Evolutionary conservation across 2,113 vertebrate genomes (phyloP), one percentile per base, ranked within the genome.

Genomic region (Morone saxatilis): DNA sequence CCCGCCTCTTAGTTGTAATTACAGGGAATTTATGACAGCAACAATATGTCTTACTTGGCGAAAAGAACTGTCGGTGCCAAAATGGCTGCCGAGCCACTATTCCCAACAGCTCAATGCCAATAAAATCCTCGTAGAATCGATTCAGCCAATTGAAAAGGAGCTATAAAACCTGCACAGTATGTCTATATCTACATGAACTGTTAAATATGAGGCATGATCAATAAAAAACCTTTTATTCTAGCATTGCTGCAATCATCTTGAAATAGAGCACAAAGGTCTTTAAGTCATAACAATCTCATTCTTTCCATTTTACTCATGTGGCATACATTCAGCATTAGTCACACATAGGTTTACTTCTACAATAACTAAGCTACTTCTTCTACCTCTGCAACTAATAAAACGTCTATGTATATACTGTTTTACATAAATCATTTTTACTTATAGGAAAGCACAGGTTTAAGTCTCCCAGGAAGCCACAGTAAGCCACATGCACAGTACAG

Each of bases 51-150:
- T 1, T 4, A 41, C 51, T 74, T 74, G 63, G 54, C 1, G 2
- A 61, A 60, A 47, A 70, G 1, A 76, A 63, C 25, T 48, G 17
- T 3, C 2, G 2, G 6, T 60, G 45, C 13, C 36, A 53, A 38
- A 72, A 83, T 17, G 50, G 41, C 59, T 65, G 25, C 13, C 14
- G 25, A 25, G 43, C 12, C 19, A 31, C 6, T 1, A 4, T 73
- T 48, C 4, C 19, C 20, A 67, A 22, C 48, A 71, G 77, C 72
- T 57, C 60, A 48, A 14, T 71, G 16, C 47, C 5, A 72, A 48
- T 48, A 57, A 66, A 56, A 47, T 47, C 40, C 12, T 13, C 1
- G 43, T 0, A 7, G 14, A 50, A 25, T n/a, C 1, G 2, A 38
- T 74, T 48, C n/a, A 36, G n/a, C 53, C 53, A 11, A 17, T 17